A percentile compares a stretch with the other conserved stretches of the same genome.
Evolutionary conservation across 2,797 vertebrate species (phyloP).

Genomic region (Danionella dracula): DNA sequence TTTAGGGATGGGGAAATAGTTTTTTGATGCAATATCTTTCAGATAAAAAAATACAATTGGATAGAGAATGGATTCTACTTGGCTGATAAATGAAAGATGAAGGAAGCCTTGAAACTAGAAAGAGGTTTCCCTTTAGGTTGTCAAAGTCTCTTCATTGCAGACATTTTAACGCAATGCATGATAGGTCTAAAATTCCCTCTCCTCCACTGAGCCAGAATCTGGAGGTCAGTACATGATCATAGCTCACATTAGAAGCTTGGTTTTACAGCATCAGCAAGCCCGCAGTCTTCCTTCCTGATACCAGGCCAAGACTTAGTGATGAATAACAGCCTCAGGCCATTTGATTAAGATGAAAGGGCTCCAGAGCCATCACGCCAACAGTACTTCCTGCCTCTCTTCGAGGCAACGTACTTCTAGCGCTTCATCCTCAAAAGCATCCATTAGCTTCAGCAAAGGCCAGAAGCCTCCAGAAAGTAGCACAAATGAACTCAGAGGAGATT

Average conservation of each 20-base stretch:
- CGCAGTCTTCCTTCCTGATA: constrained; percentile 5
- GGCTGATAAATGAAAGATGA: no score
- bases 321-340: constrained; percentile 23
- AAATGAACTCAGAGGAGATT: constrained; percentile 4
- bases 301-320: constrained; percentile 34
- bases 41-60: no score
- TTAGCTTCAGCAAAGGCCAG: constrained; percentile 10
- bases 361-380: not conserved
- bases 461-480: not conserved
- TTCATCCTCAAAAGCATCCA: constrained; percentile 13
- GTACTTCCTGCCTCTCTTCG: constrained; percentile 12
- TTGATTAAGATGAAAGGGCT: constrained; percentile 33
- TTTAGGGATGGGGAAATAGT: no score
- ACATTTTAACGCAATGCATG: not conserved
- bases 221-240: not conserved
- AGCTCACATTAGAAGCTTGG: not conserved
- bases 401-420: not conserved
- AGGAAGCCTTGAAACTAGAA: not conserved
- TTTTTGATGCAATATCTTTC: no score
- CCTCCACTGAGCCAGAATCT: not conserved
- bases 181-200: constrained; percentile 1
- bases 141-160: not conserved
- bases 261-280: not conserved
- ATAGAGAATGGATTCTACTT: no score
- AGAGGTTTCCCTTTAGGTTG: not conserved